phyloP scores from a whole-genome alignment of 2,888 invertebrate species.

The Seladonia tumulorum region DNA sequence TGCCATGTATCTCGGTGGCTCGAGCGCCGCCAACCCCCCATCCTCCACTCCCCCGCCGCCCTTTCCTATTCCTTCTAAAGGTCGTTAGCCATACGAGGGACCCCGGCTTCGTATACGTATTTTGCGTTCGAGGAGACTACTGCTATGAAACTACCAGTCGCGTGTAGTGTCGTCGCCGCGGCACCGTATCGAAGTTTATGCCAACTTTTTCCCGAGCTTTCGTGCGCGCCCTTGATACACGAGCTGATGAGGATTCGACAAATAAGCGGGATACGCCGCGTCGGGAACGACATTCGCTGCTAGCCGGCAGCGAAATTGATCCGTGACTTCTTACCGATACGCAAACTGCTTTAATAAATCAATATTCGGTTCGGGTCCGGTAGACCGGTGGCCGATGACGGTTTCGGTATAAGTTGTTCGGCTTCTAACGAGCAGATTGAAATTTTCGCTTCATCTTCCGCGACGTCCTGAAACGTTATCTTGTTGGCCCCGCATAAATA shows the following conservation, averaged over 20 bases:
- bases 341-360: not conserved
- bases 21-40: constrained; percentile 33
- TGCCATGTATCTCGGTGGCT: constrained; percentile 70
- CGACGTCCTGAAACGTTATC: constrained; percentile 29
- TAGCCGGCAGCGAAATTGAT: not conserved
- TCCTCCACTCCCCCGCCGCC: too few relatives aligned
- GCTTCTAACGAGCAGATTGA: constrained; percentile 12
- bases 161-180: constrained; percentile 43
- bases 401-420: not conserved
- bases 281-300: not conserved
- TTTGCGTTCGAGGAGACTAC: constrained; percentile 58
- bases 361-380: not conserved
- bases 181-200: constrained; percentile 43
- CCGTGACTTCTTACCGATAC: not conserved
- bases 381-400: not conserved
- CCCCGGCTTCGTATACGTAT: constrained; percentile 56
- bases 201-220: constrained; percentile 27
- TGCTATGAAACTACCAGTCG: constrained; percentile 61
- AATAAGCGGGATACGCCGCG: not conserved
- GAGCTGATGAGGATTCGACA: constrained; percentile 7
- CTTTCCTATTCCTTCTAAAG: constrained; percentile 46
- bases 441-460: constrained; percentile 26
- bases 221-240: constrained; percentile 11
- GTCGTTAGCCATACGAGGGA: constrained; percentile 59
- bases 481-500: constrained; percentile 40